A percentile compares a stretch with the other conserved stretches of the same genome.
These are phyloP conservation scores for Dinomys branickii DNA, from an alignment of 2,113 vertebrate genomes.

Conservation along the genomic window DNA sequence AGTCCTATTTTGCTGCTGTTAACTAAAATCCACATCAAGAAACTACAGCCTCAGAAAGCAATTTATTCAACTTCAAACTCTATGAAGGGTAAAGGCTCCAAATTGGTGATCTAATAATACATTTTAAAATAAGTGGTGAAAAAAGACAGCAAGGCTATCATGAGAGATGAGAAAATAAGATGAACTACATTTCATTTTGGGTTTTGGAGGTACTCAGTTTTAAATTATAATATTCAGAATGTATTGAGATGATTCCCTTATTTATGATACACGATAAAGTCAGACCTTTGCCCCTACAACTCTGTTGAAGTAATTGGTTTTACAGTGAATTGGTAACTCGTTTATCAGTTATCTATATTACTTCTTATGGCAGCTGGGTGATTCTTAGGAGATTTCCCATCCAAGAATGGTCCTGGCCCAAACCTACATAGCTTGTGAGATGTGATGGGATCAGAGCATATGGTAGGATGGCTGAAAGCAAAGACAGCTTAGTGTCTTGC, in stretches of 20 bases:
- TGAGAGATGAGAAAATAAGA: slow-evolving; percentile 34
- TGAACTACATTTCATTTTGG: slow-evolving; percentile 35
- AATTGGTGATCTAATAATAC: slow-evolving; percentile 40
- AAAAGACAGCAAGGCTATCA: slow-evolving; percentile 44
- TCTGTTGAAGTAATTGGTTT: slow-evolving; percentile 73
- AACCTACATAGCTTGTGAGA: slow-evolving; percentile 84
- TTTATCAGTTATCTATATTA: slow-evolving; percentile 78
- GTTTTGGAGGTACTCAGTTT: slow-evolving; percentile 15
- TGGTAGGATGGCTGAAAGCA: slow-evolving; percentile 84
- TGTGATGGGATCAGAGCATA: slow-evolving; percentile 85
- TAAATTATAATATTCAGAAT: slow-evolving; percentile 63
- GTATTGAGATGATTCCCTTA: slow-evolving; percentile 24
- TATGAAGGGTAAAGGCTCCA: neutral
- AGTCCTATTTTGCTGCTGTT: slow-evolving; percentile 48
- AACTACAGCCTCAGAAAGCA: slow-evolving; percentile 11
- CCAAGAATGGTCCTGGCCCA: slow-evolving; percentile 85
- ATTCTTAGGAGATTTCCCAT: slow-evolving; percentile 84
- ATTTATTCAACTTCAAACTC: slow-evolving; percentile 55
- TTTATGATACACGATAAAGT: slow-evolving; percentile 54
- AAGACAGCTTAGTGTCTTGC: slow-evolving; percentile 85
- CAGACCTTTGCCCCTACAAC: slow-evolving; percentile 66
- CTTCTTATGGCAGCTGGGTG: slow-evolving; percentile 84
- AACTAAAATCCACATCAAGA: slow-evolving; percentile 44
- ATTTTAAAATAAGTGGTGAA: slow-evolving; percentile 42
- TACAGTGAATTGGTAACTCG: slow-evolving; percentile 65